Evolutionary conservation across 1,140 invertebrate genomes (phyloP), one percentile per base, ranked within the genome.

Genomic region (Asobara japonica): DNA sequence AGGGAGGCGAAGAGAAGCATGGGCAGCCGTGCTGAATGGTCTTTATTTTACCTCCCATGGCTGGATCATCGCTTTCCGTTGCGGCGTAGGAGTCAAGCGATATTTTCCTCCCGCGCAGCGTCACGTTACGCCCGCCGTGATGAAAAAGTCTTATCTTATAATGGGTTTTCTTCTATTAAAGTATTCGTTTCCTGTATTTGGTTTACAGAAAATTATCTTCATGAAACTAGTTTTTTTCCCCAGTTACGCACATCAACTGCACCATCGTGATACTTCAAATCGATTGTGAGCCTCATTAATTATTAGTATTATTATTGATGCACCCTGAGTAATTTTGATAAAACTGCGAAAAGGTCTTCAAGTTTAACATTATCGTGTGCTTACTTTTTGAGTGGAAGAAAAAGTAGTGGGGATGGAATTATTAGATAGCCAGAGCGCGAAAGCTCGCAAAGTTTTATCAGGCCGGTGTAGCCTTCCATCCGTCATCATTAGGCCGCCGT

Each of bases 401-500:
- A 36, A 56, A 56, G 16, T 13, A 27, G 16, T 62, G 33, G 25
- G 38, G n/a, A 16, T 13, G 41, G 41, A 45, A 66, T 29, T 6
- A 31, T 20, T 65, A 61, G 31, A 13, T 38, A 71, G 56, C 61
- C 56, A 27, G 29, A 60, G 33, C 69, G 65, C 33, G 45, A 70
- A 73, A 67, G 67, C 61, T 72, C 33, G 30, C 30, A 22, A 70
- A 76, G 65, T 76, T 74, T 72, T 74, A 77, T 74, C 76, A 62
- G 56, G 56, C 48, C 66, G 60, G 61, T 71, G 22, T 13, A 62
- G 20, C 22, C 29, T 64, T 73, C 75, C 61, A 77, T 77, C 74
- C 76, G 72, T 77, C 76, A 77, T 77, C 74, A 77, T 75, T 77
- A 77, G 62, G 61, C 61, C 56, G 67, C 48, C 68, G 64, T 70